These are phyloP conservation scores for Cepaea hortensis DNA, from an alignment of 2,888 invertebrate genomes.

Conservation along the genomic window DNA sequence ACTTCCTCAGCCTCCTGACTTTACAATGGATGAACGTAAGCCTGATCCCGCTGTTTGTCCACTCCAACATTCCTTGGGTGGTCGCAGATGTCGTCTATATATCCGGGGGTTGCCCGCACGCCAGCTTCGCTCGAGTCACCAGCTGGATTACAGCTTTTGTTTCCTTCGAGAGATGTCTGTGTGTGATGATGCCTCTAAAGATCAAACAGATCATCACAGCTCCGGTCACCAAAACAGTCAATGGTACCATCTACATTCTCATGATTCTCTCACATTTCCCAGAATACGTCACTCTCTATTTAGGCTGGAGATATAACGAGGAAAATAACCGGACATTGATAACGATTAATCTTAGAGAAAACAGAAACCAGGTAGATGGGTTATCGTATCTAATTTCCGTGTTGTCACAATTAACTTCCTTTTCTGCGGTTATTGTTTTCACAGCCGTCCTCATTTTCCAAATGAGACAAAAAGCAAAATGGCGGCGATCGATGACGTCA, in stretches of 20 bases:
- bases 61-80: background rate
- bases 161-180: slow-evolving; percentile 12
- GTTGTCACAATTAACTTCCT: background rate
- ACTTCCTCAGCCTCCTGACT: background rate
- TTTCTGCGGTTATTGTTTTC: background rate
- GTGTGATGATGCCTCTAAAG: background rate
- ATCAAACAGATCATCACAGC: background rate
- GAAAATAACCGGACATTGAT: background rate
- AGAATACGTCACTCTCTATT: background rate
- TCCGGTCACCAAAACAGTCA: background rate
- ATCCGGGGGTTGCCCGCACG: background rate
- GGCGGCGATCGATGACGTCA: background rate
- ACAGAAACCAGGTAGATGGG: background rate
- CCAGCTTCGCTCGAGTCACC: background rate
- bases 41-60: background rate
- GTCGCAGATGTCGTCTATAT: background rate
- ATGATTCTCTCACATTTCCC: background rate
- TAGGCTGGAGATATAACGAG: background rate
- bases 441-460: background rate
- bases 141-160: slow-evolving; percentile 2
- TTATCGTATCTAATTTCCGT: background rate
- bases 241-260: background rate
- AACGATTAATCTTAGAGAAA: background rate
- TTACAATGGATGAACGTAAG: background rate
- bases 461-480: background rate